Percentiles rank a stretch among this genome's conserved stretches.
Conservation (phyloP, 2,888 invertebrate species). For the Shargacucullia verbasci region DNA sequence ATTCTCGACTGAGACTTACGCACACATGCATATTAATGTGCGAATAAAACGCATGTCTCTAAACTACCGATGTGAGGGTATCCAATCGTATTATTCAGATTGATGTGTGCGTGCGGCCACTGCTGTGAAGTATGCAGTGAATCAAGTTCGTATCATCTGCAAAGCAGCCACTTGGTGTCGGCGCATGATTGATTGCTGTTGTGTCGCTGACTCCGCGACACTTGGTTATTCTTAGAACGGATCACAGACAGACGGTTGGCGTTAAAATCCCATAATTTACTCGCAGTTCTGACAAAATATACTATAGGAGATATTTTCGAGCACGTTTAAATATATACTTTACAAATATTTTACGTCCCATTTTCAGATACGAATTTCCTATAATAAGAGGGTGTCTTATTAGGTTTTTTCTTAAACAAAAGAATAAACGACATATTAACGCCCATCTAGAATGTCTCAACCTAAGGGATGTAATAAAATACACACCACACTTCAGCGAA, state of each 20-base stretch:
- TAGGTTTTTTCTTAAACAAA: too few species aligned
- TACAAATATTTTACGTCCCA: too few species aligned
- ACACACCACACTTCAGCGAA: too few species aligned
- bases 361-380: too few species aligned
- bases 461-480: too few species aligned
- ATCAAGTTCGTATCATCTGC: constrained; percentile 48
- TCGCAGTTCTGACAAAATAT: constrained; percentile 4
- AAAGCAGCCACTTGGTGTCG: constrained; percentile 66
- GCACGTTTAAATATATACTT: too few species aligned
- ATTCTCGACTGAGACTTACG: constrained; percentile 13
- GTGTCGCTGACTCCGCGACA: constrained; percentile 64
- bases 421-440: too few species aligned
- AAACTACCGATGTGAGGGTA: constrained; percentile 14
- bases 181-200: constrained; percentile 74
- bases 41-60: background rate
- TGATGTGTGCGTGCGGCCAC: constrained; percentile 38
- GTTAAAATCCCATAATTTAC: constrained; percentile 19
- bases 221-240: constrained; percentile 65
- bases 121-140: constrained; percentile 45
- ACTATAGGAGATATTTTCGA: background rate
- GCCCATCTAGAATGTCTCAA: too few species aligned
- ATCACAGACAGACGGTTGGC: constrained; percentile 59
- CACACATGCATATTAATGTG: constrained; percentile 17
- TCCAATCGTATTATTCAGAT: constrained; percentile 19
- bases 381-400: too few species aligned